A percentile compares a stretch with the other conserved stretches of the same genome.
These are phyloP conservation scores for Nixonia krombeini DNA, from an alignment of 1,140 invertebrate species.

Conservation along the genomic window DNA sequence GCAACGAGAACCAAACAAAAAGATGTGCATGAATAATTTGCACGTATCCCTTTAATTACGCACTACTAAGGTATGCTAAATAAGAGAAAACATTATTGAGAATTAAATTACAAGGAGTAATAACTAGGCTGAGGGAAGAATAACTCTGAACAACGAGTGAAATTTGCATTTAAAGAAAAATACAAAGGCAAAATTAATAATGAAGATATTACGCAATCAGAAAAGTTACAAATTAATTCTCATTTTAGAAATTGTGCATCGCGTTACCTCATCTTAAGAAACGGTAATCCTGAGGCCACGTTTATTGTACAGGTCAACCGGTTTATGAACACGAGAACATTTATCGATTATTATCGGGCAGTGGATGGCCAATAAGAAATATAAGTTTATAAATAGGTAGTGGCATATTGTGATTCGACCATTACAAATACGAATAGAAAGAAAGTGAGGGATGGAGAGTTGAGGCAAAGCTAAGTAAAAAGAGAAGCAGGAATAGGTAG, in stretches of 20 bases:
- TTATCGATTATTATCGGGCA: no score
- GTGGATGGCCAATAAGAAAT: no score
- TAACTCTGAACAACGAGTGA: slow-evolving; percentile 19
- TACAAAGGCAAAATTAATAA: slow-evolving; percentile 28
- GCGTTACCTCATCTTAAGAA: no score
- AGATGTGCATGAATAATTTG: slow-evolving; percentile 52
- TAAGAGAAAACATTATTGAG: slow-evolving; percentile 19
- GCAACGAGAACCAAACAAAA: slow-evolving; percentile 24
- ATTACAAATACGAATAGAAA: slow-evolving; percentile 7
- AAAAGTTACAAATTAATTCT: no score
- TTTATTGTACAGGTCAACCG: no score
- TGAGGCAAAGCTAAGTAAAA: slow-evolving; percentile 25
- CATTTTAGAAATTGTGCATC: no score
- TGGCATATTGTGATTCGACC: neutral
- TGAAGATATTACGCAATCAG: slow-evolving; percentile 1
- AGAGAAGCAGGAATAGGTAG: slow-evolving; percentile 24
- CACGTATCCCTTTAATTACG: slow-evolving; percentile 60
- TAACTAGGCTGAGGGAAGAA: no score
- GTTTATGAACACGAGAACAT: no score
- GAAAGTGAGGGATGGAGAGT: slow-evolving; percentile 20
- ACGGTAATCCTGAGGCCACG: no score
- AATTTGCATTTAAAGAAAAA: slow-evolving; percentile 17
- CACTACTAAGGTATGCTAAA: slow-evolving; percentile 30
- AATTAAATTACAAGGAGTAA: slow-evolving; percentile 31
- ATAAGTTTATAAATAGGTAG: slow-evolving; percentile 10